Percentiles rank a stretch among this genome's conserved stretches.
phyloP scores from a whole-genome alignment of 2,888 invertebrate species.

The Cyaniris semiargus region DNA sequence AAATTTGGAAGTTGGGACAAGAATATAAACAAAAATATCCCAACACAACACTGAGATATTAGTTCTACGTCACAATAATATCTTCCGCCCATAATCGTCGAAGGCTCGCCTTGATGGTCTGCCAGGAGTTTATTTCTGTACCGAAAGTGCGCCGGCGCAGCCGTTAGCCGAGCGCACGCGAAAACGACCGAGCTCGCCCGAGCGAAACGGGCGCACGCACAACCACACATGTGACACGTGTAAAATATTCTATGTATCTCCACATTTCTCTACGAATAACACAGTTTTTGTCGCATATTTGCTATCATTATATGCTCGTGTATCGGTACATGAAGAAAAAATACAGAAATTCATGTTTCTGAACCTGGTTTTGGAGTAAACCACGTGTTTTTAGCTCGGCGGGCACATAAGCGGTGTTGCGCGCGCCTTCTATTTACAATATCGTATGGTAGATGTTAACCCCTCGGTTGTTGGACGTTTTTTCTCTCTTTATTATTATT shows the following conservation, averaged over 20 bases:
- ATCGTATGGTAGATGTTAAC: conserved; percentile 63
- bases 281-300: not conserved
- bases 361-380: conserved; percentile 27
- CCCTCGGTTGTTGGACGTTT: conserved; percentile 68
- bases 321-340: not conserved
- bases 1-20: too few relatives aligned
- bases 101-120: conserved; percentile 77
- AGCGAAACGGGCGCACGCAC: conserved; percentile 46
- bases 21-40: not conserved
- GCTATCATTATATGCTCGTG: not conserved
- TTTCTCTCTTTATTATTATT: conserved; percentile 77
- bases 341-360: not conserved
- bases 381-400: conserved; percentile 41
- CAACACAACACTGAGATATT: too few relatives aligned
- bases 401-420: conserved; percentile 46
- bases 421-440: conserved; percentile 61
- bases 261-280: not conserved
- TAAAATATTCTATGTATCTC: conserved; percentile 32
- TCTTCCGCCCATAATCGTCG: conserved; percentile 68
- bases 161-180: conserved; percentile 62
- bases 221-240: conserved; percentile 51
- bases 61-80: too few relatives aligned
- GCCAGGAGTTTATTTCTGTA: conserved; percentile 80
- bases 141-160: conserved; percentile 69
- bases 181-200: conserved; percentile 54